Percentiles rank a stretch among this genome's conserved stretches.
Evolutionary conservation across 1,140 invertebrate genomes (phyloP).

Genomic region (Drosophila nikananu): DNA sequence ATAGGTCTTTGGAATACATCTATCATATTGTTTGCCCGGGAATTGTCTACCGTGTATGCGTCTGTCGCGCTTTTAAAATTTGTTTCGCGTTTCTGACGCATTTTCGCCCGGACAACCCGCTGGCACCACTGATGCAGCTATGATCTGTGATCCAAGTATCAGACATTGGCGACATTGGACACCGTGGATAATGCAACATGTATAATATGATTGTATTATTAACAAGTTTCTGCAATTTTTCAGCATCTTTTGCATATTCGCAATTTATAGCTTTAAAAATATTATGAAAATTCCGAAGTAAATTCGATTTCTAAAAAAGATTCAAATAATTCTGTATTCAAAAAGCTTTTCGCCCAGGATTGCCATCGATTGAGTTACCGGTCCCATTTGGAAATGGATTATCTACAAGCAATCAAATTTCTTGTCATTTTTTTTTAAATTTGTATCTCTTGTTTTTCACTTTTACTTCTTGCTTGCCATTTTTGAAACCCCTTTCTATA

Average conservation of each 20-base stretch:
- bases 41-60: not conserved
- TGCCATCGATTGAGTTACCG: too few species aligned
- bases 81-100: not conserved
- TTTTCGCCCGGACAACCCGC: not conserved
- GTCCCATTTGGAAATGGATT: not conserved
- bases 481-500: not conserved
- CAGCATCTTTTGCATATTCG: not conserved
- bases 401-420: not conserved
- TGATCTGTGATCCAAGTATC: not conserved
- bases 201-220: too few species aligned
- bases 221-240: not conserved
- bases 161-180: not conserved
- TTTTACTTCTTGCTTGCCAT: not conserved
- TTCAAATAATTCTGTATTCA: not conserved
- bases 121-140: not conserved
- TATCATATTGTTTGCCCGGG: too few species aligned
- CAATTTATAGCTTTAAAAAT: not conserved
- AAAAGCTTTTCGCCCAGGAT: not conserved
- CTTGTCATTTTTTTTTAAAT: not conserved
- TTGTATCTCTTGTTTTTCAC: not conserved
- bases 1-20: too few species aligned
- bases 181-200: not conserved
- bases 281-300: not conserved
- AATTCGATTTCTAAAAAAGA: not conserved
- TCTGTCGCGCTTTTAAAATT: not conserved